Conservation (phyloP, 2,113 vertebrate genomes). For the Mormyrus lacerda region DNA sequence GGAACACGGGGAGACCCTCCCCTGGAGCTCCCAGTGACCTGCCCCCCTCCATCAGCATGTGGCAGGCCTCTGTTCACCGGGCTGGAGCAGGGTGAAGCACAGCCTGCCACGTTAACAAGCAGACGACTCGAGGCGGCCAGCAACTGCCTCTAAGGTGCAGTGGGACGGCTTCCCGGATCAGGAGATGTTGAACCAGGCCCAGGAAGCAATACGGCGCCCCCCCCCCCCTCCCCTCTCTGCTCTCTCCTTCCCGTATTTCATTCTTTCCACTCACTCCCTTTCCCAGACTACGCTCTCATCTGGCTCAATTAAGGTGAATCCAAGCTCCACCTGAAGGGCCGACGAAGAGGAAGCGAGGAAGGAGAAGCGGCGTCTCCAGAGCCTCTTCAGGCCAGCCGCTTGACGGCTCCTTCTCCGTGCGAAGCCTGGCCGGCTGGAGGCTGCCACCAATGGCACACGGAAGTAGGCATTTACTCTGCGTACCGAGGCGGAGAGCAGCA, state of each 20-base stretch:
- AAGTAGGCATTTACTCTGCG: not conserved
- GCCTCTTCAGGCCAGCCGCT: not conserved
- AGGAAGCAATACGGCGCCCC: not conserved
- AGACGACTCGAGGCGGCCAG: not conserved
- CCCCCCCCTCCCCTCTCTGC: not conserved
- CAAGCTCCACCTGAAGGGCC: not conserved
- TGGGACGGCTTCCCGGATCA: not conserved
- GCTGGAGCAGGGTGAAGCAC: not conserved
- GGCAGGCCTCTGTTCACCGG: not conserved
- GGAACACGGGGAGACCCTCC: not conserved
- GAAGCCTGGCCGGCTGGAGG: not conserved
- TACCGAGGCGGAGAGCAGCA: not conserved
- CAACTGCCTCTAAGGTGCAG: not conserved
- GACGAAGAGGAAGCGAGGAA: not conserved
- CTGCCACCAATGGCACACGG: not conserved
- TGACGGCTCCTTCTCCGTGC: not conserved
- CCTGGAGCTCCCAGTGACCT: not conserved
- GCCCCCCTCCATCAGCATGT: too few relatives aligned
- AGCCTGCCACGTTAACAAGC: constrained; percentile 1
- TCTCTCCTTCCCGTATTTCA: not conserved
- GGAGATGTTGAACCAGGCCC: not conserved
- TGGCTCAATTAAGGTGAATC: not conserved
- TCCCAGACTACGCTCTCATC: not conserved
- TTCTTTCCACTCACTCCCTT: not conserved
- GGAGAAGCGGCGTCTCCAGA: not conserved